phyloP scores from a whole-genome alignment of 2,888 invertebrate genomes.

The Ochlodes sylvanus region DNA sequence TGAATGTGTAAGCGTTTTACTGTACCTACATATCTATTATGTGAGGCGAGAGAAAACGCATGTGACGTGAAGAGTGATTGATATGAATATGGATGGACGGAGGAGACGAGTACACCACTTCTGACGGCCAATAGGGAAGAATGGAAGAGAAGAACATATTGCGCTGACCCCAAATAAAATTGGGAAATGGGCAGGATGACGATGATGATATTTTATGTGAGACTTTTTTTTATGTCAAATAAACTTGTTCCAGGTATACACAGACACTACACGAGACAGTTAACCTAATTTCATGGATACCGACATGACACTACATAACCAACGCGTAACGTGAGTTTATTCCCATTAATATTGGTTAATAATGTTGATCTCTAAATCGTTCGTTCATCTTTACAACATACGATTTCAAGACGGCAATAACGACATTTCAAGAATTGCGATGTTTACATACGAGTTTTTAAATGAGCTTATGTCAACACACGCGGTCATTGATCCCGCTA shows the following conservation, averaged over 20 bases:
- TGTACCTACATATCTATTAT: too few relatives aligned
- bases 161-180: too few relatives aligned
- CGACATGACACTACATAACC: constrained; percentile 50
- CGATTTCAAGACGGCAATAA: constrained; percentile 13
- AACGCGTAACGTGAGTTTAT: constrained; percentile 49
- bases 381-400: constrained; percentile 41
- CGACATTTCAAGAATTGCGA: constrained; percentile 35
- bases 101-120: too few relatives aligned
- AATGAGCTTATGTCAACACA: constrained; percentile 41
- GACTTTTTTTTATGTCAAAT: neutral
- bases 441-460: constrained; percentile 39
- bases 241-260: constrained; percentile 62
- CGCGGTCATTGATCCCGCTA: constrained; percentile 52
- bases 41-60: too few relatives aligned
- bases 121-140: too few relatives aligned
- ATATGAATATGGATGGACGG: too few relatives aligned
- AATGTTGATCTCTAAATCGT: constrained; percentile 47
- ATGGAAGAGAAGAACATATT: too few relatives aligned
- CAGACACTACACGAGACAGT: constrained; percentile 53
- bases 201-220: too few relatives aligned
- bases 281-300: constrained; percentile 45
- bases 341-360: constrained; percentile 48
- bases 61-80: too few relatives aligned
- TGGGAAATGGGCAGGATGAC: too few relatives aligned
- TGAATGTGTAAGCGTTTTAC: too few relatives aligned